Percentiles rank a stretch among this genome's conserved stretches.
phyloP scores from a whole-genome alignment of 2,113 vertebrate species.

The Peromyscus californicus region DNA sequence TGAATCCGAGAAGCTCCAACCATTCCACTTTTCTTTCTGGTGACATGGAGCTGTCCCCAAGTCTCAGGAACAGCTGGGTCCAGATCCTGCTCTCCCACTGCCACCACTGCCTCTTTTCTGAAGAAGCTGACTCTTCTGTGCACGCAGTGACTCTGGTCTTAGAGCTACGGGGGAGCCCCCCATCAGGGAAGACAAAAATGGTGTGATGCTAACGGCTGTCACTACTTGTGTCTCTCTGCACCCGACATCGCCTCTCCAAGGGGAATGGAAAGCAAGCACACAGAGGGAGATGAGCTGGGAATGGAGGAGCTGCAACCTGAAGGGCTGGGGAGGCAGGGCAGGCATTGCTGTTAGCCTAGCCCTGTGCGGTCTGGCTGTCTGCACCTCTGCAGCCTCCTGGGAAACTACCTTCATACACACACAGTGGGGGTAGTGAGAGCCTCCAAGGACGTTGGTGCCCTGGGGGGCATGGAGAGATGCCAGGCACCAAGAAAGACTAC shows the following conservation, averaged over 20 bases:
- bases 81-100: too few species aligned
- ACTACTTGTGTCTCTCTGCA: not conserved
- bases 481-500: not conserved
- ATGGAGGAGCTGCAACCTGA: not conserved
- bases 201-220: rapidly evolving
- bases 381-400: too few species aligned
- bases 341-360: not conserved
- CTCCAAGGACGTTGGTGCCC: not conserved
- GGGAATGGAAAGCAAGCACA: not conserved
- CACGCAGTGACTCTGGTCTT: not conserved
- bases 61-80: too few species aligned
- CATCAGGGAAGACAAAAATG: not conserved
- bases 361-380: not conserved
- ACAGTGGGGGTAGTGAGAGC: not conserved
- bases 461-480: not conserved
- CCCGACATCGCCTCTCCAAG: not conserved
- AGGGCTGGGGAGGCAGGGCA: not conserved
- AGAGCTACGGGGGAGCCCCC: not conserved
- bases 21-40: not conserved
- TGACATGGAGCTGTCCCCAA: not conserved
- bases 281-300: rapidly evolving
- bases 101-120: not conserved
- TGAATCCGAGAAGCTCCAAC: not conserved
- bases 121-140: not conserved
- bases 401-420: not conserved